Conservation (phyloP, 2,888 invertebrate species). For the Caradrina kadenii region DNA sequence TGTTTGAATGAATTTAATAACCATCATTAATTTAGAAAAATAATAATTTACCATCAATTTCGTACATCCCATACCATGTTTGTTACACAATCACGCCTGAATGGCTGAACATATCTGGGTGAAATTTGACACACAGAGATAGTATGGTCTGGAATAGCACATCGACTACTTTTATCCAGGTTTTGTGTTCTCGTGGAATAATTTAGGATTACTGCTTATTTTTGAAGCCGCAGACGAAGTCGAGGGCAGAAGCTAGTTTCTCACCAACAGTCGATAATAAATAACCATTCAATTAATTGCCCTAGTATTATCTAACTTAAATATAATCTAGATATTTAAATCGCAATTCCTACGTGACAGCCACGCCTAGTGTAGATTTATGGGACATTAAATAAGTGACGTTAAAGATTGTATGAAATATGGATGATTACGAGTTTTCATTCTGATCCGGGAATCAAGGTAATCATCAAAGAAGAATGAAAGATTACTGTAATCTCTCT, state of each 20-base stretch:
- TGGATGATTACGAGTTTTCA: slow-evolving; percentile 26
- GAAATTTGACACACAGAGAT: too few species aligned
- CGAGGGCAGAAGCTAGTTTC: not conserved
- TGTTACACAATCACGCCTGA: too few species aligned
- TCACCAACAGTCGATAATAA: slow-evolving; percentile 20
- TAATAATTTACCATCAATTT: slow-evolving; percentile 24
- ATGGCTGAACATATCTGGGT: too few species aligned
- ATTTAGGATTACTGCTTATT: too few species aligned
- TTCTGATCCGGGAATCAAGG: slow-evolving; percentile 29
- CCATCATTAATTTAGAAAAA: slow-evolving; percentile 34
- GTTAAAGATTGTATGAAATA: slow-evolving; percentile 45
- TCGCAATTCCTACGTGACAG: slow-evolving; percentile 35
- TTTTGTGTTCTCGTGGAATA: too few species aligned
- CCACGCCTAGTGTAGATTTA: slow-evolving; percentile 47
- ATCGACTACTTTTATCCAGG: too few species aligned
- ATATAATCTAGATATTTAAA: slow-evolving; percentile 49
- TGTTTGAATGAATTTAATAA: slow-evolving; percentile 37
- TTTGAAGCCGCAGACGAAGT: too few species aligned
- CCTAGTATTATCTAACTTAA: slow-evolving; percentile 21
- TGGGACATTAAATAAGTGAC: slow-evolving; percentile 41
- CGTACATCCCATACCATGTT: slow-evolving; percentile 18
- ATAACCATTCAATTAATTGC: slow-evolving; percentile 39
- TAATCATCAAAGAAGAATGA: not conserved
- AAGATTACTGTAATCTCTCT: not conserved
- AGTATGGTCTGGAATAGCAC: too few species aligned